These are phyloP conservation scores for Phrynocephalus forsythii DNA, from an alignment of 2,797 vertebrate species.

Conservation along the genomic window DNA sequence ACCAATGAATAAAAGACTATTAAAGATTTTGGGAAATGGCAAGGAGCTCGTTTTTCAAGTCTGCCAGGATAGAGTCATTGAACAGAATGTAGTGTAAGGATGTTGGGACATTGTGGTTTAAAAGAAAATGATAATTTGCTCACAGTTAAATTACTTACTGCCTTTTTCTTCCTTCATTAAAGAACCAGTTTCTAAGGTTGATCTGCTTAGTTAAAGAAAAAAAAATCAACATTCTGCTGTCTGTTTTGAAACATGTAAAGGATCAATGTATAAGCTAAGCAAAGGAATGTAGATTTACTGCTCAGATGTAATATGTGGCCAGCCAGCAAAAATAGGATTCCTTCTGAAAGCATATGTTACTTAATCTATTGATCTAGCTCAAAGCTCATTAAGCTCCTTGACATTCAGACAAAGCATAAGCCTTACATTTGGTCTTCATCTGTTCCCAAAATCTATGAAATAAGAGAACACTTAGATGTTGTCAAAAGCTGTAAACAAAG, in stretches of 20 bases:
- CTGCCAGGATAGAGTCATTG: background rate
- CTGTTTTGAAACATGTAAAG: background rate
- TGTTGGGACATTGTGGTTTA: background rate
- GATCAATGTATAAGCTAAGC: conserved; percentile 5
- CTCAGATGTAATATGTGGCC: conserved; percentile 14
- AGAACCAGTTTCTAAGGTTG: background rate
- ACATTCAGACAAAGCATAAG: conserved; percentile 45
- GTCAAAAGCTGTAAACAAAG: conserved; percentile 14
- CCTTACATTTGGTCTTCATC: conserved; percentile 36
- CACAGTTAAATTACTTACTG: accelerated
- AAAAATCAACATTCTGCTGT: background rate
- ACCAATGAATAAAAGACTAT: background rate
- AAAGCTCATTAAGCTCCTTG: conserved; percentile 45
- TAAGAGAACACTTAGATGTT: background rate
- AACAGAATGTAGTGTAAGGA: background rate
- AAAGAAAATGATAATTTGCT: background rate
- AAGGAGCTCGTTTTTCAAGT: background rate
- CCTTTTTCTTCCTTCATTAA: background rate
- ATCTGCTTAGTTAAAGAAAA: background rate
- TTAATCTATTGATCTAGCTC: background rate
- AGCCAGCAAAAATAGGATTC: conserved; percentile 49
- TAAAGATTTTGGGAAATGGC: conserved; percentile 2
- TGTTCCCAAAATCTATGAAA: conserved; percentile 31
- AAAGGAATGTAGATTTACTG: conserved; percentile 45
- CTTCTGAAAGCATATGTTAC: conserved; percentile 38